Evolutionary conservation across 2,113 vertebrate species (phyloP).

Genomic region (Morone saxatilis): DNA sequence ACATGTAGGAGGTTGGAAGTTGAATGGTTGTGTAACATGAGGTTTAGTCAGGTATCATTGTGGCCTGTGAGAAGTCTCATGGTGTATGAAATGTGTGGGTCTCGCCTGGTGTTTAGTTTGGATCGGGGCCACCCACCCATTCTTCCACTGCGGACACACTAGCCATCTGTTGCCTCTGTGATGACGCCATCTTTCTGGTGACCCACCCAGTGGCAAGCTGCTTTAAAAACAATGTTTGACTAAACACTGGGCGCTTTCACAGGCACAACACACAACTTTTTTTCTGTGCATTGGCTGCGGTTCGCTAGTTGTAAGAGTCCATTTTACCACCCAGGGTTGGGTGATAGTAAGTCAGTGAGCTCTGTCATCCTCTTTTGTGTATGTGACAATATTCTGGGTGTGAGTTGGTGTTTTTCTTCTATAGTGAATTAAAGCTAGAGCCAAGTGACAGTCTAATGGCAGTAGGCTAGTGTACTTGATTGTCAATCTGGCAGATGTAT

Average conservation of each 20-base stretch:
- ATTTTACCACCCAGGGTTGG: no score
- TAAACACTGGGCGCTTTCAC: conserved; percentile 36
- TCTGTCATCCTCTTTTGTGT: neutral
- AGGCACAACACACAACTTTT: conserved; percentile 19
- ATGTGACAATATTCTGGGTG: neutral
- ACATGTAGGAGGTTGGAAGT: neutral
- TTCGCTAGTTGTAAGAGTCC: neutral
- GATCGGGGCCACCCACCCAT: conserved; percentile 73
- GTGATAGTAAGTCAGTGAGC: neutral
- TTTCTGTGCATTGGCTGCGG: neutral
- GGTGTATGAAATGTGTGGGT: neutral
- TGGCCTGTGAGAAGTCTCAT: neutral
- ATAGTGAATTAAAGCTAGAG: neutral
- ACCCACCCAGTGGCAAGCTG: conserved; percentile 76
- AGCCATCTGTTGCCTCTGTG: conserved; percentile 82
- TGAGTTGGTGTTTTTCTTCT: neutral
- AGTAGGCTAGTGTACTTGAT: neutral
- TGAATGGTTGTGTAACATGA: neutral
- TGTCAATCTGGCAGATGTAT: neutral
- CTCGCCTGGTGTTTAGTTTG: conserved; percentile 46
- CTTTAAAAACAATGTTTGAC: conserved; percentile 59
- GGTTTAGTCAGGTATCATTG: neutral
- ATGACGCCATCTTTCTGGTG: conserved; percentile 82
- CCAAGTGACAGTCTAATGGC: neutral
- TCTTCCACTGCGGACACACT: conserved; percentile 82